phyloP scores from a whole-genome alignment of 1,140 invertebrate species.

The Reticulitermes speratus region DNA sequence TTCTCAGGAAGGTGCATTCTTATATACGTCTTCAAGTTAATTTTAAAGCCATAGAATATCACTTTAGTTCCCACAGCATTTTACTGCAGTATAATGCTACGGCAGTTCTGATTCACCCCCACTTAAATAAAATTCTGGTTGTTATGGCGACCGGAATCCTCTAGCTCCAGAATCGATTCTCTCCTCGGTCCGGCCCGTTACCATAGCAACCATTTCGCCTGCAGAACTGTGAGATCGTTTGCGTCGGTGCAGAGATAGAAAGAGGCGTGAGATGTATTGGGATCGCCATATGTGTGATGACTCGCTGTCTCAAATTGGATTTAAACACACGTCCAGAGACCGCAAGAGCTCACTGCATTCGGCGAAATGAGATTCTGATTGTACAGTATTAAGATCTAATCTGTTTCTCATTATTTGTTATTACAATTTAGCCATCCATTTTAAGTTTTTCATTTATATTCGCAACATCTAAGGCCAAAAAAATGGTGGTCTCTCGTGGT shows the following conservation, averaged over 20 bases:
- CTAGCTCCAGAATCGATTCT: conserved; percentile 10
- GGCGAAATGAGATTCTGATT: too few species aligned
- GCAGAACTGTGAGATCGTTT: neutral
- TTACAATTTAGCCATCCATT: too few species aligned
- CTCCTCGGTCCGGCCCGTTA: neutral
- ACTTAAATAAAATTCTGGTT: neutral
- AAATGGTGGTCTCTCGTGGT: too few species aligned
- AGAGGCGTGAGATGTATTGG: neutral
- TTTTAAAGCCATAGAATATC: neutral
- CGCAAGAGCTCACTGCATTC: neutral
- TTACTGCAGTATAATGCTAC: neutral
- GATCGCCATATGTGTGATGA: neutral
- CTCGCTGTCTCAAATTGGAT: neutral
- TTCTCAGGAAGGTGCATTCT: too few species aligned
- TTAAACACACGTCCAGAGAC: neutral
- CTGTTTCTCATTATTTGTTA: too few species aligned
- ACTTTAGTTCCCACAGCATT: neutral
- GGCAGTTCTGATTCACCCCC: neutral
- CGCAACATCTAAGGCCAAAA: too few species aligned
- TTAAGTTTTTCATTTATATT: too few species aligned
- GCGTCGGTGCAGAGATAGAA: neutral
- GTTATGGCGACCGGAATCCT: neutral
- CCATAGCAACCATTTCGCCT: neutral
- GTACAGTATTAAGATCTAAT: too few species aligned
- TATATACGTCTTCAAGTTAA: neutral